phyloP scores from a whole-genome alignment of 2,113 vertebrate species.

The Mesembrinibis cayennensis region DNA sequence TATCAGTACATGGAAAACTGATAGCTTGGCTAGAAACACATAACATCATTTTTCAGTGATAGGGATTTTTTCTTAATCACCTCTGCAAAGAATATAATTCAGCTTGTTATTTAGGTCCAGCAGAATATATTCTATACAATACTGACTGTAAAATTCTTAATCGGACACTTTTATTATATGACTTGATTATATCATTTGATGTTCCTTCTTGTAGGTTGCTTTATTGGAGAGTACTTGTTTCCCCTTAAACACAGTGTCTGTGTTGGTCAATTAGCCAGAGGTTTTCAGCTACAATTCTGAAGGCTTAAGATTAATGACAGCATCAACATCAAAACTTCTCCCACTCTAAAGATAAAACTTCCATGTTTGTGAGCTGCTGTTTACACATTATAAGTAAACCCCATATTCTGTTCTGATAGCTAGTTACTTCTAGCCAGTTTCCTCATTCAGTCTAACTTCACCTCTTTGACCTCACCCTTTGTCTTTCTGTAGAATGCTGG shows the following conservation, averaged over 20 bases:
- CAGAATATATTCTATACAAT: not conserved
- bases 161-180: not conserved
- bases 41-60: not conserved
- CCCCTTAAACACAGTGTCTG: not conserved
- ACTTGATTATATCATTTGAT: not conserved
- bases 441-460: not conserved
- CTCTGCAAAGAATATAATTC: not conserved
- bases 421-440: not conserved
- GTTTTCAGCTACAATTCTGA: not conserved
- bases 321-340: not conserved
- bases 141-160: constrained; percentile 37
- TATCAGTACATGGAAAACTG: not conserved
- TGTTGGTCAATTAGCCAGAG: not conserved
- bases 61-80: not conserved
- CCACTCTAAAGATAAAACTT: not conserved
- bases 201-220: not conserved
- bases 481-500: not conserved
- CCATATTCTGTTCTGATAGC: not conserved
- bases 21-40: not conserved
- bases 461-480: not conserved
- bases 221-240: not conserved
- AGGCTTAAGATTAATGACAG: not conserved
- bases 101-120: not conserved
- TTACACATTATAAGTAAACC: not conserved
- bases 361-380: no score